Conservation (phyloP, 35 echinoderm and acorn worm species). For the Acanthaster planci region DNA sequence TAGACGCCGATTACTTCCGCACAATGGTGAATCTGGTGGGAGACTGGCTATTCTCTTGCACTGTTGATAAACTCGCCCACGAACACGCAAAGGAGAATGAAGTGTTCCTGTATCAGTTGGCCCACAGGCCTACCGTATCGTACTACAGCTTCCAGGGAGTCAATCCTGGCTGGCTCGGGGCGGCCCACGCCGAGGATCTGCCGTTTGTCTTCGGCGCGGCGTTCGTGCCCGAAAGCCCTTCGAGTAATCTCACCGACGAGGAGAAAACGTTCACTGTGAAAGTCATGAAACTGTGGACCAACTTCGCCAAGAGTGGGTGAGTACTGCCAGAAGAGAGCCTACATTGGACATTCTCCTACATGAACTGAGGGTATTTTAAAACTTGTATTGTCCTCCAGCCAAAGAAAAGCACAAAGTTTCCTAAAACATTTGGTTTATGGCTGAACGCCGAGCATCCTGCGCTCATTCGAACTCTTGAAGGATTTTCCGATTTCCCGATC, state of each 20-base stretch:
- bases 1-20: slow-evolving; percentile 57
- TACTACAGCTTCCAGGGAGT: not conserved
- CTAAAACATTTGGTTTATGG: no score
- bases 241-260: slow-evolving; percentile 28
- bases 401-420: no score
- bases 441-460: no score
- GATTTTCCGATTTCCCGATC: no score
- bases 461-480: no score
- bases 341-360: no score
- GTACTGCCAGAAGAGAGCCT: not conserved
- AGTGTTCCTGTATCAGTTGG: slow-evolving; percentile 79
- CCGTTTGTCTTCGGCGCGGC: slow-evolving; percentile 72
- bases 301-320: slow-evolving; percentile 88
- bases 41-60: slow-evolving; percentile 27
- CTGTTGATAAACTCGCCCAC: slow-evolving; percentile 25
- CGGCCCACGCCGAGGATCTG: slow-evolving; percentile 72
- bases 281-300: slow-evolving; percentile 81
- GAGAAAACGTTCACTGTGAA: slow-evolving; percentile 57
- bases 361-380: no score
- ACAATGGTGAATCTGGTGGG: not conserved
- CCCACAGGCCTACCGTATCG: slow-evolving; percentile 55
- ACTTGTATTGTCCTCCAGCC: no score
- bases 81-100: not conserved
- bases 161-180: slow-evolving; percentile 67
- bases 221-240: slow-evolving; percentile 37